Evolutionary conservation across 2,113 vertebrate genomes (phyloP).

Genomic region (Nyctereutes procyonoides): DNA sequence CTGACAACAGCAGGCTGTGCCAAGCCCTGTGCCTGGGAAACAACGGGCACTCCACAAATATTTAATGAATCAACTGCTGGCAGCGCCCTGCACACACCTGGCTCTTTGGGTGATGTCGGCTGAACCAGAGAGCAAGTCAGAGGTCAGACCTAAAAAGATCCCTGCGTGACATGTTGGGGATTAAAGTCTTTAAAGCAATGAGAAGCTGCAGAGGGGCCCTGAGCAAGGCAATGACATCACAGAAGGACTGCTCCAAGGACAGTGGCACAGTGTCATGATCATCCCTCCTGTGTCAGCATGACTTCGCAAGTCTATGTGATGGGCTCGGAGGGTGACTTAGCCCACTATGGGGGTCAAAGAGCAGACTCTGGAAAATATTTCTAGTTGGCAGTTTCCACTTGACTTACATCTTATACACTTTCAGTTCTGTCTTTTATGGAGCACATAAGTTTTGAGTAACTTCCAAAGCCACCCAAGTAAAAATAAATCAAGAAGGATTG

Average conservation of each 20-base stretch:
- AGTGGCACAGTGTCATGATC: fast-evolving
- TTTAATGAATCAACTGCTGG: not conserved
- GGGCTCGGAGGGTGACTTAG: not conserved
- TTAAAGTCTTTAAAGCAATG: not conserved
- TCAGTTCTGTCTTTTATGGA: slow-evolving; percentile 76
- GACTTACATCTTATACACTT: slow-evolving; percentile 64
- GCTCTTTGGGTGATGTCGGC: not conserved
- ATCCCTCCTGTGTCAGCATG: not conserved
- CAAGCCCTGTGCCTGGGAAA: not conserved
- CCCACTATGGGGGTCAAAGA: not conserved
- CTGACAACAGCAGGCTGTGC: not conserved
- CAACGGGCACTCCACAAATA: not conserved
- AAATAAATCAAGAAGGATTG: slow-evolving; percentile 75
- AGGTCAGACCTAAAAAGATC: not conserved
- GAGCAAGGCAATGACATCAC: not conserved
- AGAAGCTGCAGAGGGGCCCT: not conserved
- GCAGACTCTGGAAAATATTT: slow-evolving; percentile 55
- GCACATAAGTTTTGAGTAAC: slow-evolving; percentile 67
- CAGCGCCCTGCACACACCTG: not conserved
- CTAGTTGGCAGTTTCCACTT: slow-evolving; percentile 55
- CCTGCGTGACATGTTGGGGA: not conserved
- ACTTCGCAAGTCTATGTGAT: not conserved
- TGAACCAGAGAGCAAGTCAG: not conserved
- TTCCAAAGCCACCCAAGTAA: slow-evolving; percentile 64
- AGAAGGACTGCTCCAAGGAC: not conserved